These are phyloP conservation scores for Neoaliturus tenellus DNA, from an alignment of 2,888 invertebrate genomes.

Conservation along the genomic window DNA sequence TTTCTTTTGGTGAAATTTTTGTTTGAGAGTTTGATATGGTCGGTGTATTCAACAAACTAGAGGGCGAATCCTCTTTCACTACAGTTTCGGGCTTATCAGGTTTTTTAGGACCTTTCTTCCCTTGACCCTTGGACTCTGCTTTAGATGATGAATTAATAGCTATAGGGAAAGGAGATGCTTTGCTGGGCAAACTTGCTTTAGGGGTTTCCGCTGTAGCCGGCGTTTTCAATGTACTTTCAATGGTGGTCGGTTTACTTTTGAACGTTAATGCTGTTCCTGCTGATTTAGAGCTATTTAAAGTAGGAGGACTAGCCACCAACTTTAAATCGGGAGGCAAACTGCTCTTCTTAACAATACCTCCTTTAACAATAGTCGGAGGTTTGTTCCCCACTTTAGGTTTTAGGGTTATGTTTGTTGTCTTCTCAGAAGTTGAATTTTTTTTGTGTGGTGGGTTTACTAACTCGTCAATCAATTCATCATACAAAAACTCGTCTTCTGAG, in stretches of 20 bases:
- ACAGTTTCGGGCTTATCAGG: background rate
- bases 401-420: constrained; percentile 33
- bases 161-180: constrained; percentile 33
- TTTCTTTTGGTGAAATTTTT: background rate
- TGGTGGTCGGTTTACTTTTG: background rate
- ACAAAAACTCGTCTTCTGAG: constrained; percentile 35
- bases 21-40: background rate
- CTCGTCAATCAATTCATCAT: constrained; percentile 36
- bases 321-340: constrained; percentile 36
- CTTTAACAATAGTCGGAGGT: constrained; percentile 40
- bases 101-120: background rate
- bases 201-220: constrained; percentile 19
- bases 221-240: background rate
- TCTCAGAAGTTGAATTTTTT: background rate
- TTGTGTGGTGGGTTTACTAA: background rate
- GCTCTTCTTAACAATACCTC: constrained; percentile 27
- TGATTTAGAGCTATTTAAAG: background rate
- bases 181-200: background rate
- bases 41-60: background rate
- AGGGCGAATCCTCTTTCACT: background rate
- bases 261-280: background rate
- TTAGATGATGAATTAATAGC: background rate
- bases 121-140: background rate
- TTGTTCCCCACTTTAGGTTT: constrained; percentile 37
- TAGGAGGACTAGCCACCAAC: background rate